Conservation (phyloP, 2,797 vertebrate genomes). For the Hydrocynus forskahlii region DNA sequence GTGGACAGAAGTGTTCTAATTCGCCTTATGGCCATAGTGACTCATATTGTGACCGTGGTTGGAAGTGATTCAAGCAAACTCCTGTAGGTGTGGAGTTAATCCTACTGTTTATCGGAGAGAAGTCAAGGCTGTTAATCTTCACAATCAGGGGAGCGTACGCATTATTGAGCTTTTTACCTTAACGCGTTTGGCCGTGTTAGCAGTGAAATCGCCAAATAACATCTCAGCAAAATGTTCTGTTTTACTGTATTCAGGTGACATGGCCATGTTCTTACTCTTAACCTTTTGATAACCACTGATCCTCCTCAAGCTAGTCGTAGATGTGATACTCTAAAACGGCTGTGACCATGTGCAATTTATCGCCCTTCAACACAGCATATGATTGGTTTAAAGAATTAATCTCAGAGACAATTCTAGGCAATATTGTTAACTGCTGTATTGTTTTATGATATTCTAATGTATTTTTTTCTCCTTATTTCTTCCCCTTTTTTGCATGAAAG, state of each 20-base stretch:
- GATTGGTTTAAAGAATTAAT: slow-evolving; percentile 24
- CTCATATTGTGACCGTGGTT: background rate
- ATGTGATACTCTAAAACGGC: slow-evolving; percentile 19
- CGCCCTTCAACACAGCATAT: slow-evolving; percentile 31
- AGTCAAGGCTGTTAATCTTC: background rate
- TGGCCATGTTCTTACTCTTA: background rate
- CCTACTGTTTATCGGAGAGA: slow-evolving; percentile 1
- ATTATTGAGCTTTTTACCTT: background rate
- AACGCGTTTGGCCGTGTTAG: background rate
- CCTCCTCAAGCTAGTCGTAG: slow-evolving; percentile 4
- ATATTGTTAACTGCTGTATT: slow-evolving; percentile 59
- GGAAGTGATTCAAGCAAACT: background rate
- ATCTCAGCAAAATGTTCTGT: slow-evolving; percentile 6
- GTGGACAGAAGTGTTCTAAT: background rate
- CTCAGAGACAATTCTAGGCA: slow-evolving; percentile 33
- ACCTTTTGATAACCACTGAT: slow-evolving; percentile 42
- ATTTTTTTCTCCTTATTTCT: slow-evolving; percentile 10
- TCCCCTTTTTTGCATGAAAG: slow-evolving; percentile 50
- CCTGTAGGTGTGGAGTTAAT: slow-evolving; percentile 10
- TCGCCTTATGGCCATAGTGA: background rate
- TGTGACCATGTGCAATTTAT: slow-evolving; percentile 47
- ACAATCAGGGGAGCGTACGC: background rate
- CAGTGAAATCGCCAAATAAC: slow-evolving; percentile 2
- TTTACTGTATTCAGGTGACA: slow-evolving; percentile 29
- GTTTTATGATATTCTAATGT: slow-evolving; percentile 27